Evolutionary conservation across 2,113 vertebrate genomes (phyloP).

Genomic region (Pogonocichla stellata): DNA sequence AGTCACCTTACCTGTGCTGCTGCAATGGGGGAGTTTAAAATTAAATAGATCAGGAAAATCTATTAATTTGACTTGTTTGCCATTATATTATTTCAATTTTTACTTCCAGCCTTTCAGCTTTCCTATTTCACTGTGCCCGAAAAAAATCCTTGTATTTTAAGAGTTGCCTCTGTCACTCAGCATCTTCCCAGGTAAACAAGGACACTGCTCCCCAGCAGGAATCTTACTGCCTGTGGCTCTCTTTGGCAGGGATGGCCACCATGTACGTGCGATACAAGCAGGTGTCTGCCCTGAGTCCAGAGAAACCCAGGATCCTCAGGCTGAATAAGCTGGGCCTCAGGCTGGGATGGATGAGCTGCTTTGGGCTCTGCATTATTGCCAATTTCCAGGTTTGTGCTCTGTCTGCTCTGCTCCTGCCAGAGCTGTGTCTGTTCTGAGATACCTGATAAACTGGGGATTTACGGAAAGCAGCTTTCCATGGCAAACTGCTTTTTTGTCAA

Average conservation of each 20-base stretch:
- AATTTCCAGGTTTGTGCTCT: constrained; percentile 87
- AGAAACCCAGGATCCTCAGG: constrained; percentile 60
- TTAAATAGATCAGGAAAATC: not conserved
- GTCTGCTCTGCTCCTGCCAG: not conserved
- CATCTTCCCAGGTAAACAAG: not conserved
- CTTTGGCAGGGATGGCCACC: constrained; percentile 81
- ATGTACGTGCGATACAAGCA: constrained; percentile 90
- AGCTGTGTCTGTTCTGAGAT: not conserved
- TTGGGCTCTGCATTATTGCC: constrained; percentile 88
- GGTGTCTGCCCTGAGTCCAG: constrained; percentile 78
- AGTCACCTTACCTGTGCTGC: not conserved
- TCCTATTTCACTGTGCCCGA: not conserved
- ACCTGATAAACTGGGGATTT: not conserved
- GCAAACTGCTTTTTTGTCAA: not conserved
- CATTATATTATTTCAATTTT: not conserved
- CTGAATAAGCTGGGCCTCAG: constrained; percentile 79
- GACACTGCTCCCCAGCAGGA: not conserved
- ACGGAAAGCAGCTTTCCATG: not conserved
- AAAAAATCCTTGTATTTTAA: not conserved
- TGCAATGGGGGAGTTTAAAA: not conserved
- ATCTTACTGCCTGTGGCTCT: not conserved
- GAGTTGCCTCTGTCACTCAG: not conserved
- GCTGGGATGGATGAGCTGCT: constrained; percentile 83
- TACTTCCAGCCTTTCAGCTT: not conserved
- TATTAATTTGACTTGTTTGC: not conserved